These are phyloP conservation scores for Malurus cyaneus DNA, from an alignment of 2,113 vertebrate genomes.

Conservation along the genomic window DNA sequence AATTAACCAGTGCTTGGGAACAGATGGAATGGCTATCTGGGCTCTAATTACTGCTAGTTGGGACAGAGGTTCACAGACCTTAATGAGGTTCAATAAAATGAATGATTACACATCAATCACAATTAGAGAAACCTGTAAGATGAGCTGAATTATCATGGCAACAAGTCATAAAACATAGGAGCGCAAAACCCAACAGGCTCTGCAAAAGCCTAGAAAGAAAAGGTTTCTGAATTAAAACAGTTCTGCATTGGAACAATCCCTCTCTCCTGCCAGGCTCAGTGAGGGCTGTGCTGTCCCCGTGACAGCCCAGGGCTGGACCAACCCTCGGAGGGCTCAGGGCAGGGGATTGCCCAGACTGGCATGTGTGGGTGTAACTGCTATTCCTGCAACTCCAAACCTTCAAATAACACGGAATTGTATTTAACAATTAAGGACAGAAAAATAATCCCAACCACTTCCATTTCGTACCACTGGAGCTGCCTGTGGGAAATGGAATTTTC, in stretches of 20 bases:
- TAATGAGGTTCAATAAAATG: slow-evolving; percentile 83
- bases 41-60: slow-evolving; percentile 90
- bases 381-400: neutral
- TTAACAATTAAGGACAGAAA: neutral
- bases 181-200: slow-evolving; percentile 51
- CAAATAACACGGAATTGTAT: rapidly evolving
- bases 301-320: neutral
- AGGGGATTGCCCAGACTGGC: neutral
- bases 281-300: neutral
- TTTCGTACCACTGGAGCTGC: neutral
- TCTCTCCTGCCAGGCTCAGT: neutral
- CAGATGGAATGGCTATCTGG: slow-evolving; percentile 96
- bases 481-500: neutral
- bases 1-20: slow-evolving; percentile 92
- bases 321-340: neutral
- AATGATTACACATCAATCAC: slow-evolving; percentile 83
- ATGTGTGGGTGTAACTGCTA: neutral
- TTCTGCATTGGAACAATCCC: neutral
- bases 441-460: neutral
- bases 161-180: slow-evolving; percentile 77
- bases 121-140: slow-evolving; percentile 77
- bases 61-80: slow-evolving; percentile 80
- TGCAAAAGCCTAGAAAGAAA: neutral
- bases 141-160: slow-evolving; percentile 68
- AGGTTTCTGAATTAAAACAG: neutral